phyloP scores from a whole-genome alignment of 2,113 vertebrate species.

The Elachura formosa region DNA sequence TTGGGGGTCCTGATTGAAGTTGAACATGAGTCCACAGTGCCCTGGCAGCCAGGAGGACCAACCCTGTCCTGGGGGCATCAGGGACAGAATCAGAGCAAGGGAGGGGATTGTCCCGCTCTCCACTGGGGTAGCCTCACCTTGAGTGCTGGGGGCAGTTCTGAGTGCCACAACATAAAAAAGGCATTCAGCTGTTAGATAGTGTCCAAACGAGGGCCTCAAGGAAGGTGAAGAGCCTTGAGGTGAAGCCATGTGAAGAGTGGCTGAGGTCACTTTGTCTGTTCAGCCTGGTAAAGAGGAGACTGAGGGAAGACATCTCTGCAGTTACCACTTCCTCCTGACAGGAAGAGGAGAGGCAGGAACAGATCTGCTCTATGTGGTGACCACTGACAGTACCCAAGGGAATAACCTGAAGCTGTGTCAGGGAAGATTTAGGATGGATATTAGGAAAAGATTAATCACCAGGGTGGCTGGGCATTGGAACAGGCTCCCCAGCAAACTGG shows the following conservation, averaged over 20 bases:
- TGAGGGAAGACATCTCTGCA: background rate
- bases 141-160: too few relatives aligned
- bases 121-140: too few relatives aligned
- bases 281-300: background rate
- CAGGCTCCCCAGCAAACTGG: background rate
- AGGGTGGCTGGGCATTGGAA: background rate
- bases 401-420: background rate
- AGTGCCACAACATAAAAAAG: too few relatives aligned
- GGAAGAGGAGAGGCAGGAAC: background rate
- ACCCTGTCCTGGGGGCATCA: too few relatives aligned
- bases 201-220: too few relatives aligned
- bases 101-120: too few relatives aligned
- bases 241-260: background rate
- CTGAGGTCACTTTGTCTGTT: background rate
- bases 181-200: too few relatives aligned
- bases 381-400: background rate
- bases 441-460: background rate
- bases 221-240: too few relatives aligned
- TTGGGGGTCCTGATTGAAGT: background rate
- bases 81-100: too few relatives aligned
- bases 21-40: background rate
- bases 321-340: background rate
- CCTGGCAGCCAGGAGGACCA: too few relatives aligned
- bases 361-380: background rate
- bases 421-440: background rate